Conservation (phyloP, 30 jellyfish, hydroid and myxozoan species). For the Pelagia noctiluca region DNA sequence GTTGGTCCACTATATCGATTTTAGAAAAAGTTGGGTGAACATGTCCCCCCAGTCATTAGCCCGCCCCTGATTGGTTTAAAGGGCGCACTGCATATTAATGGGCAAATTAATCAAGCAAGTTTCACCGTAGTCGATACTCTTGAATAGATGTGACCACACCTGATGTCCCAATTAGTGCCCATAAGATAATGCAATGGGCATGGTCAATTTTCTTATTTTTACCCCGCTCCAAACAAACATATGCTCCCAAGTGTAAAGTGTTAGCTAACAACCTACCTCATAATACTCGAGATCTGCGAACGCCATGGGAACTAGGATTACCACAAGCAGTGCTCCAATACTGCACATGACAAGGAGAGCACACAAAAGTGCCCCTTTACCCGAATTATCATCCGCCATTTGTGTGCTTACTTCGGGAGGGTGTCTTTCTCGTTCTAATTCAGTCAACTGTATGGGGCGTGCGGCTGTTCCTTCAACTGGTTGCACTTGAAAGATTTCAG, state of each 20-base stretch:
- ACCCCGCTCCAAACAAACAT: neutral
- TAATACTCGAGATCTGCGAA: conserved; percentile 56
- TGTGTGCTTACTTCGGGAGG: too few relatives aligned
- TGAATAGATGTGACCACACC: neutral
- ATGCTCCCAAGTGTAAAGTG: too few relatives aligned
- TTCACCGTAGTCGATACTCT: neutral
- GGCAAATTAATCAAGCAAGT: neutral
- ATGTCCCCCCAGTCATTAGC: too few relatives aligned
- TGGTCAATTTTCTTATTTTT: neutral
- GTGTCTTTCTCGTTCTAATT: too few relatives aligned
- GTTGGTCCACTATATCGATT: too few relatives aligned
- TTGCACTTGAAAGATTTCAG: too few relatives aligned
- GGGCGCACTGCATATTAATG: neutral
- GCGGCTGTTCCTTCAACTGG: too few relatives aligned
- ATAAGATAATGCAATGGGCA: neutral
- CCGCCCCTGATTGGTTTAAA: too few relatives aligned
- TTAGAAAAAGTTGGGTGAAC: too few relatives aligned
- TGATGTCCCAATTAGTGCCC: neutral
- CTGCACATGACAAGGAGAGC: neutral
- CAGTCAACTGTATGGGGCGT: too few relatives aligned
- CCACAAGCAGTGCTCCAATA: conserved; percentile 7
- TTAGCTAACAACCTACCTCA: conserved; percentile 62
- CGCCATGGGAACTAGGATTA: conserved; percentile 31
- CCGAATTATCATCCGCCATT: neutral
- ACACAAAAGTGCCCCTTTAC: neutral